Evolutionary conservation across 2,113 vertebrate species (phyloP), one percentile per base, ranked within the genome.

Genomic region (Oreochromis niloticus): DNA sequence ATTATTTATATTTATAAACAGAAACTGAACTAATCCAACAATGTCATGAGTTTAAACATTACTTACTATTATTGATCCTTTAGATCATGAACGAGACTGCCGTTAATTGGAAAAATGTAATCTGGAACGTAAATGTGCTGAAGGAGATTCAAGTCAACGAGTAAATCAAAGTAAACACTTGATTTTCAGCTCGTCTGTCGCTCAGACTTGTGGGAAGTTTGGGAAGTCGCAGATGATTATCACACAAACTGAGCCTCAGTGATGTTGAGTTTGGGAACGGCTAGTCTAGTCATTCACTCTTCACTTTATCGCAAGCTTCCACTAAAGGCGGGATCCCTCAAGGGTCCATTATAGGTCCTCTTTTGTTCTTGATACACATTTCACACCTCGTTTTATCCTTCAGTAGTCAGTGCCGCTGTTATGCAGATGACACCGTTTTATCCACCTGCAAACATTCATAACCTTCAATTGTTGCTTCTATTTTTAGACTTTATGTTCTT

Each of bases 381-480:
- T 73, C 41, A 7, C 22, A 1, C 8, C 14, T 73, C 1, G 3
- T 48, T 30, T 48, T 1, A 48, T 48, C 41, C 9, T 30, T 17
- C 68, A 30, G 68, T 5, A 30, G 24, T 2, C 9, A 0, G 24
- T 48, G 24, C 48, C 24, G 3, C 9, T 75, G 68, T 75, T 48
- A 19, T 75, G 41, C 6, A 3, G 41, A 10, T 75, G 14, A 30
- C 22, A 16, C 22, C 0, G 14, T 75, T 48, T 75, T 75, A 24
- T 43, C 66, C 1, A 0, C 12, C 7, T 16, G 19, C 1, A 11
- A 22, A 0, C 61, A 6, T 68, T 22, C 34, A 39, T 0, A 0
- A 8, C n/a, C 52, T n/a, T 54, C 50, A 52, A 8, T 11, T 66
- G 32, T 36, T 39, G 22, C 50, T 78, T 50, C 14, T 50, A 2